Conservation (phyloP, 2,797 vertebrate genomes). For the Dermochelys coriacea region DNA sequence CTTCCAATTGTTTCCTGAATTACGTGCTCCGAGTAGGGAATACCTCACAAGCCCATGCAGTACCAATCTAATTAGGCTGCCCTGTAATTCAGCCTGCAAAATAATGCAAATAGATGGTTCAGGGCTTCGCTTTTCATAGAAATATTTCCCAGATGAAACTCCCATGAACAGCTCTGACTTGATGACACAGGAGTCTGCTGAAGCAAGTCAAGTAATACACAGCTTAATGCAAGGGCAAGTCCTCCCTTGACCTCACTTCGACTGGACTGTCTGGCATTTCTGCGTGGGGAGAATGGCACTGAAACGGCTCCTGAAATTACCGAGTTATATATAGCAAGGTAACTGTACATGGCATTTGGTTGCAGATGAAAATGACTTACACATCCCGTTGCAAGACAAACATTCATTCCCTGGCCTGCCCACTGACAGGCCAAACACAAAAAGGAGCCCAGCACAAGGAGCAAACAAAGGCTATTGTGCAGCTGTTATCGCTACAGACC, state of each 20-base stretch:
- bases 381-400: not conserved
- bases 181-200: not conserved
- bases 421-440: not conserved
- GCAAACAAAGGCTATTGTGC: not conserved
- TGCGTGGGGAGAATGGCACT: too few relatives aligned
- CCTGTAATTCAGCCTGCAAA: not conserved
- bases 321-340: not conserved
- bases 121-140: not conserved
- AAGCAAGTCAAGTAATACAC: not conserved
- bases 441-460: not conserved
- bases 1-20: not conserved
- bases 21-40: not conserved
- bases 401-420: not conserved
- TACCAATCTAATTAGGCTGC: not conserved
- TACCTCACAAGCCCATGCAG: not conserved
- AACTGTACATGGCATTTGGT: not conserved
- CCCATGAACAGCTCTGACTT: not conserved
- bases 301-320: not conserved
- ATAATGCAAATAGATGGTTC: not conserved
- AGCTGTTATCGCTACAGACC: not conserved
- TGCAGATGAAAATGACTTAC: not conserved
- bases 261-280: not conserved
- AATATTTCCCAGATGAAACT: not conserved
- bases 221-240: not conserved
- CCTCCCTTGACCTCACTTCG: not conserved